A percentile compares a stretch with the other conserved stretches of the same genome.
These are phyloP conservation scores for Drosophila algonquin DNA, from an alignment of 2,888 invertebrate species.

Conservation along the genomic window DNA sequence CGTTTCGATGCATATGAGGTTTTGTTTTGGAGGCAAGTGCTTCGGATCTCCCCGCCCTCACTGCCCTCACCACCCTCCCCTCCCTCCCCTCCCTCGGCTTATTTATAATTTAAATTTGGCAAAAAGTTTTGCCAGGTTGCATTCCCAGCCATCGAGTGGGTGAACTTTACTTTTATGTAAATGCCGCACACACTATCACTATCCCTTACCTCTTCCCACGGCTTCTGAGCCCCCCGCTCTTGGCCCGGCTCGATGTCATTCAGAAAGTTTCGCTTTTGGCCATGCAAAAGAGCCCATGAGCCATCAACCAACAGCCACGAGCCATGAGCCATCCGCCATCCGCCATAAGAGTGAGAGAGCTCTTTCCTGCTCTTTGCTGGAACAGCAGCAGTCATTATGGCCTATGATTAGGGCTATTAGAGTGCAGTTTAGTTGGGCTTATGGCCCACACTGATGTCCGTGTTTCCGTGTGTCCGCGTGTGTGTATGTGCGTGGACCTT, in stretches of 20 bases:
- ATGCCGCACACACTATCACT: constrained; percentile 54
- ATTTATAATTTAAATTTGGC: constrained; percentile 79
- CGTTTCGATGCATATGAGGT: constrained; percentile 80
- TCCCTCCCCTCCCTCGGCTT: constrained; percentile 50
- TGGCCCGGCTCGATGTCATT: constrained; percentile 67
- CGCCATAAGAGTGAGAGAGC: constrained; percentile 24
- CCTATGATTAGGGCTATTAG: constrained; percentile 78
- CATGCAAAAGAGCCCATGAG: constrained; percentile 32
- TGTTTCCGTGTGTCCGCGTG: background rate
- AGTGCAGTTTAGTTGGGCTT: constrained; percentile 44
- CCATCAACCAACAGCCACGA: constrained; percentile 42
- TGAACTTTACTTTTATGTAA: constrained; percentile 79
- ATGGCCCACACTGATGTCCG: constrained; percentile 7
- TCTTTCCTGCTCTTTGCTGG: constrained; percentile 17
- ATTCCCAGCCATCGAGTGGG: constrained; percentile 76
- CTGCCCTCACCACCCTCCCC: background rate
- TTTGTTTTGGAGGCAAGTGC: constrained; percentile 67
- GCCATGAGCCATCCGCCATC: constrained; percentile 19
- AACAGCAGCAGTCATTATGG: constrained; percentile 70
- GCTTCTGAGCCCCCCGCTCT: background rate
- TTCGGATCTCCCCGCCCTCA: constrained; percentile 1
- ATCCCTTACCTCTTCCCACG: background rate
- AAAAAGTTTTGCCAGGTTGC: constrained; percentile 75
- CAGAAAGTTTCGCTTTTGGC: constrained; percentile 65
- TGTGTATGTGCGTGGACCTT: background rate